Base-by-base conservation (phyloP, 2,113 vertebrate species). In the Canis aureus region DNA sequence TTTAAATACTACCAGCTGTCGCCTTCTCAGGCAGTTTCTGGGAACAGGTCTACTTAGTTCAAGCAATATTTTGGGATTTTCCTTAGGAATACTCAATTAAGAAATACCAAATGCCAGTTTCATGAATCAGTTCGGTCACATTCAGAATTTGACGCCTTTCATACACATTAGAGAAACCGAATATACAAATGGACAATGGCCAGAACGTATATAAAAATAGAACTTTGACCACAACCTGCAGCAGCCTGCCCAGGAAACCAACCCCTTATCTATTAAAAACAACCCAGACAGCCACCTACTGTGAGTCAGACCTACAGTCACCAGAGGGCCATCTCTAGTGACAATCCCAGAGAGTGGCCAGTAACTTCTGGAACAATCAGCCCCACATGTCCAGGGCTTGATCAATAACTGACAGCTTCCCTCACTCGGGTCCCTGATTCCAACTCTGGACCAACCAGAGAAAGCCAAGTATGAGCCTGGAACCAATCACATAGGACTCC, bases 1-100 rank as follows among this genome's bases (percentile, higher is more conserved):
- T 86, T 67, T 69, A 97, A 97, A 86, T 71, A 97, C 91, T 27
- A 80, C 57, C 91, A 82, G 71, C 89, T 95, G 86, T 53, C 51
- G 27, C 76, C 79, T 89, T 83, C 89, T 69, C 27, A 4, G 43
- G 73, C 27, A 8, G 12, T 64, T 97, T 93, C 97, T 49, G 83
- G 82, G 62, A 94, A 64, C 9, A 53, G 1, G 25, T 53, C 51
- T 83, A 29, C 53, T 59, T 27, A 51, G 60, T 15, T 91, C 32
- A n/a, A 32, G 53, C 71, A 51, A 53, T 38, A 32, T n/a, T 57
- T 64, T 0, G 7, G 5, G 29, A 57, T 38, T 91, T 89, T 74
- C 62, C 38, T 71, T 69, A 82, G 53, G 73, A 97, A 60, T 38
- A 80, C 3, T 23, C 49, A 57, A 20, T 23, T 71, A n/a, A 69